Evolutionary conservation across 2,113 vertebrate genomes (phyloP).

Genomic region (Nibea albiflora): DNA sequence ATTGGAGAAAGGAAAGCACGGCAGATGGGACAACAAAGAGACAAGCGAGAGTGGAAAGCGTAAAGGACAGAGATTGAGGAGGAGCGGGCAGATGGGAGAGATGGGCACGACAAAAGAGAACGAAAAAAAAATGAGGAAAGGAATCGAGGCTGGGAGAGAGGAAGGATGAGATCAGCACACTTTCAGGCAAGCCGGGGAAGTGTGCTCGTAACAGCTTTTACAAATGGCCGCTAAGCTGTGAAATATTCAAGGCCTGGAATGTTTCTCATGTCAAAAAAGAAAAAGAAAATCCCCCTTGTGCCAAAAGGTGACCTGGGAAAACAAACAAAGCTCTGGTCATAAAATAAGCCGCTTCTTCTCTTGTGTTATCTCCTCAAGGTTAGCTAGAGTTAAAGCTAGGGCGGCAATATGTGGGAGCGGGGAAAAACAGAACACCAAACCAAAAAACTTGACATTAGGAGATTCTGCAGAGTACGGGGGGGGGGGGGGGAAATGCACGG

Average conservation of each 20-base stretch:
- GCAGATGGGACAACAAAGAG: constrained; percentile 32
- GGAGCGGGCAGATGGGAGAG: background rate
- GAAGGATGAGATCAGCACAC: constrained; percentile 17
- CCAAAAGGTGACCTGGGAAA: constrained; percentile 65
- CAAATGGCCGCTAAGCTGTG: constrained; percentile 63
- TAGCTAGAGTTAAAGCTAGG: constrained; percentile 19
- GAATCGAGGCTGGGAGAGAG: background rate
- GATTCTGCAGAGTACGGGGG: constrained; percentile 36
- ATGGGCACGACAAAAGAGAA: constrained; percentile 5
- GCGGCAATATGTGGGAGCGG: background rate
- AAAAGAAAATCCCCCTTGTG: background rate
- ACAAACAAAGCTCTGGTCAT: constrained; percentile 52
- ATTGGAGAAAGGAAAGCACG: constrained; percentile 5
- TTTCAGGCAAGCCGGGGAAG: constrained; percentile 29
- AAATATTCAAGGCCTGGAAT: constrained; percentile 67
- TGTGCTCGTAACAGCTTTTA: constrained; percentile 37
- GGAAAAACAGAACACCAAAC: background rate
- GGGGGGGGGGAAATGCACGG: constrained; percentile 44
- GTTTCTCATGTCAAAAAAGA: constrained; percentile 57
- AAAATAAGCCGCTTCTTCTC: constrained; percentile 26
- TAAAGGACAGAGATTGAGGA: constrained; percentile 15
- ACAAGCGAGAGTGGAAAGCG: constrained; percentile 12
- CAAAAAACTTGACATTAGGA: constrained; percentile 15
- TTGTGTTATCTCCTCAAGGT: constrained; percentile 28
- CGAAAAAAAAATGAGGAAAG: background rate